Evolutionary conservation across 2,888 invertebrate genomes (phyloP).

Genomic region (Neoaliturus tenellus): DNA sequence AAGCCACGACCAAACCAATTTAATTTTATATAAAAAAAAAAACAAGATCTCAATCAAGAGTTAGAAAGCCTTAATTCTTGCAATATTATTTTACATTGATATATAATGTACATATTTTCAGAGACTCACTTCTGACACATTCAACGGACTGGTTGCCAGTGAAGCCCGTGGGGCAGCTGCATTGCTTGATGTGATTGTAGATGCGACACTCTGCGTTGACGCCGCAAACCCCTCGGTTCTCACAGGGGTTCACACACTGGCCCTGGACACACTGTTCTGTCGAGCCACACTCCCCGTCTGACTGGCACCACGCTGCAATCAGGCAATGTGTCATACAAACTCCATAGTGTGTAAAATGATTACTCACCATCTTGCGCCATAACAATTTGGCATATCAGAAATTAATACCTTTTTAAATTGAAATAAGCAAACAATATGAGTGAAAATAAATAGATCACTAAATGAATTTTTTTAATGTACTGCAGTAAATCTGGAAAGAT

Average conservation of each 20-base stretch:
- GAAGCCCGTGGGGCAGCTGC: slow-evolving; percentile 89
- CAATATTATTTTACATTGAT: neutral
- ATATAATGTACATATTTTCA: neutral
- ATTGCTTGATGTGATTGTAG: slow-evolving; percentile 84
- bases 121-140: slow-evolving; percentile 86
- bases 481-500: too few relatives aligned
- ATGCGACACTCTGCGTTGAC: slow-evolving; percentile 88
- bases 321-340: neutral
- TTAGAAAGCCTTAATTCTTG: too few relatives aligned
- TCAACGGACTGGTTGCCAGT: slow-evolving; percentile 90
- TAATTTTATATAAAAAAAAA: too few relatives aligned
- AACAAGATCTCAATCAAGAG: too few relatives aligned
- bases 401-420: too few relatives aligned
- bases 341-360: too few relatives aligned
- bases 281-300: slow-evolving; percentile 86
- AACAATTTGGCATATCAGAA: too few relatives aligned
- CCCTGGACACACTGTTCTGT: slow-evolving; percentile 88
- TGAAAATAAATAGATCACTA: too few relatives aligned
- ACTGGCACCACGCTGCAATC: slow-evolving; percentile 82
- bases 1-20: neutral
- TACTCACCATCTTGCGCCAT: too few relatives aligned
- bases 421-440: too few relatives aligned
- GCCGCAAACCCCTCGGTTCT: slow-evolving; percentile 85
- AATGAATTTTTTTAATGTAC: too few relatives aligned
- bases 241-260: slow-evolving; percentile 89